Base-by-base conservation (phyloP, 30 jellyfish, hydroid and myxozoan species). In the Pelagia noctiluca region DNA sequence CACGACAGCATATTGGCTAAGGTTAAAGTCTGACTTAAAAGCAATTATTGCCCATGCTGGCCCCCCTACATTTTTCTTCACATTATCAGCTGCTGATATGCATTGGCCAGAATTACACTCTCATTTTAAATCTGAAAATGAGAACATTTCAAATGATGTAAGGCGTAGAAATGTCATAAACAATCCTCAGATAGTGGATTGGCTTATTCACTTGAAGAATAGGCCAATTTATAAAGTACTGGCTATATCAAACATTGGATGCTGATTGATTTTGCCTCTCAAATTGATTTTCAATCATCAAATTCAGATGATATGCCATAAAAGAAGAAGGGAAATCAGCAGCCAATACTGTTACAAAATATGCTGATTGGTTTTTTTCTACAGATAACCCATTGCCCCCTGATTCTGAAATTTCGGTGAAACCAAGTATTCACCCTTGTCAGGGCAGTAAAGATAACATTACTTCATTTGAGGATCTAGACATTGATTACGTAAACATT, bases 351-450 rank as follows among this genome's bases (percentile, higher is more conserved):
- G 36, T 18, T 33, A 54, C 74, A 25, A 69, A 77, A 46, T 77
- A 77, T 77, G 71, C 29, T 29, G 89, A 77, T 57, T 52, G 52
- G 48, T 11, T 77, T 2, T 29, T 77, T 3, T 24, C 85, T 11
- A 31, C 85, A 3, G 18, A 22, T 4, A 77, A 77, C 29, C 89
- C 89, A 77, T 37, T 32, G n/a, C 83, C 85, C 1, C 84, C 84
- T 26, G 89, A 77, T 23, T 10, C 68, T 52, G 86, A 74, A 2
- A 71, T 24, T 29, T 74, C 82, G 79, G 83, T 38, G 5, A 74
- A 47, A 74, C 86, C 86, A 38, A 50, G 49, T 4, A 33, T 74
- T 18, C 86, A 74, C 49, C 86, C 86, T 38, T 74, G 78, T 74
- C 60, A 74, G 33, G 49, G 29, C 46, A 24, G 24, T 11, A 21